phyloP scores from a whole-genome alignment of 2,797 vertebrate species.

The Naso thynnoides region DNA sequence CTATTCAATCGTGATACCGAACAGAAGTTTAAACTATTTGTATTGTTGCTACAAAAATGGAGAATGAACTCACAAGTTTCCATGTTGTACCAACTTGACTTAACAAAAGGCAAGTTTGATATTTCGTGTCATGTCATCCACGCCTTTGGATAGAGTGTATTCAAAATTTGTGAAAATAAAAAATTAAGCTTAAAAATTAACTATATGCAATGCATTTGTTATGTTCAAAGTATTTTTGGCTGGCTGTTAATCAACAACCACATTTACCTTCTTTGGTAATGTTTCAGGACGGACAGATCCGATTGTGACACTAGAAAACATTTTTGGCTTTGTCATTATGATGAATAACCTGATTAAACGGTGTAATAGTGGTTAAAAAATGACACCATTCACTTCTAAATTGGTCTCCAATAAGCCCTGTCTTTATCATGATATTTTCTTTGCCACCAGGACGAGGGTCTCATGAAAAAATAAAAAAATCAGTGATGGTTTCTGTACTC shows the following conservation, averaged over 20 bases:
- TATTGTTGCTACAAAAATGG: not conserved
- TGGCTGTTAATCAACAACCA: not conserved
- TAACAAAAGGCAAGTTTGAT: not conserved
- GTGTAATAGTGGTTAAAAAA: too few relatives aligned
- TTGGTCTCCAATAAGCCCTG: too few relatives aligned
- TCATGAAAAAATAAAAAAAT: too few relatives aligned
- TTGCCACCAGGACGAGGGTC: too few relatives aligned
- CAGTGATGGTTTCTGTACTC: too few relatives aligned
- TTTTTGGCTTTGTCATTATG: too few relatives aligned
- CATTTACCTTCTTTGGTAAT: not conserved
- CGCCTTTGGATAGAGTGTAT: not conserved
- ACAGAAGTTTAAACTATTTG: not conserved
- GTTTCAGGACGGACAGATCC: not conserved
- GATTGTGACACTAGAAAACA: too few relatives aligned
- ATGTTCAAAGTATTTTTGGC: not conserved
- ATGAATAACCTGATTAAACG: too few relatives aligned
- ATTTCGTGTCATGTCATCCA: not conserved
- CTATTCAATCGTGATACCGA: not conserved
- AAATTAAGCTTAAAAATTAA: too few relatives aligned
- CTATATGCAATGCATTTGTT: too few relatives aligned
- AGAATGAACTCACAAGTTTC: not conserved
- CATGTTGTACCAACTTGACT: not conserved
- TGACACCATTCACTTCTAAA: too few relatives aligned
- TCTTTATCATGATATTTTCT: too few relatives aligned
- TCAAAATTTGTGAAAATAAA: not conserved